phyloP scores from a whole-genome alignment of 1,140 invertebrate species.

The Papilio polytes region DNA sequence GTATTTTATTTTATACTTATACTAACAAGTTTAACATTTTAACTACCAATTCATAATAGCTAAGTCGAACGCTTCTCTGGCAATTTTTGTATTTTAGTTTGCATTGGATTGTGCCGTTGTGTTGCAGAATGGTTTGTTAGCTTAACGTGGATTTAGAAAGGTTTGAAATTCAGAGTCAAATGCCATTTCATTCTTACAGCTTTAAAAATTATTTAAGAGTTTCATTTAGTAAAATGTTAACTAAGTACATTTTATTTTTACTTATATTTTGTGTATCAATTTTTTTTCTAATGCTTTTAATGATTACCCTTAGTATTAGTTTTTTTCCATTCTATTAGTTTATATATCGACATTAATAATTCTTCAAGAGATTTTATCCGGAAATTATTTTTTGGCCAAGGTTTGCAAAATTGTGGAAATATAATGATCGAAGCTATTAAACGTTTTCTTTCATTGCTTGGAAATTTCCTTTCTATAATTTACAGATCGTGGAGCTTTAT shows the following conservation, averaged over 20 bases:
- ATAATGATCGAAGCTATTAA: background rate
- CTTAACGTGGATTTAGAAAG: background rate
- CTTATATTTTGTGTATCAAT: too few relatives aligned
- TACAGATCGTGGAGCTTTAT: background rate
- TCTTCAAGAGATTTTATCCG: background rate
- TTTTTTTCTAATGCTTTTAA: too few relatives aligned
- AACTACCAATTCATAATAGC: background rate
- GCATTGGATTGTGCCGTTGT: background rate
- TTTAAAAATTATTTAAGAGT: background rate
- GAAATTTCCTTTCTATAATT: background rate
- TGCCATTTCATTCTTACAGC: background rate
- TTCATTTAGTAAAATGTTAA: background rate
- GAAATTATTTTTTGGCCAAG: background rate
- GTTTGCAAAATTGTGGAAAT: background rate
- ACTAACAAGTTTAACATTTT: background rate
- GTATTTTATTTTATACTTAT: too few relatives aligned
- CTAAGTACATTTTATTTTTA: too few relatives aligned
- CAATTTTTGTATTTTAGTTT: constrained; percentile 2
- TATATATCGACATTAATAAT: background rate
- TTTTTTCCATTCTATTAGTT: too few relatives aligned
- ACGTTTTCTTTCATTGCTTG: background rate
- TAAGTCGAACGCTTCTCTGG: constrained; percentile 5
- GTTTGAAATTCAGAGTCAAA: background rate
- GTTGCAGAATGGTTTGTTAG: constrained; percentile 1
- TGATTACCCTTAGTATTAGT: too few relatives aligned